These are phyloP conservation scores for Pocillopora meandrina DNA, from an alignment of 92 coral and sea anemone genomes.

Conservation along the genomic window DNA sequence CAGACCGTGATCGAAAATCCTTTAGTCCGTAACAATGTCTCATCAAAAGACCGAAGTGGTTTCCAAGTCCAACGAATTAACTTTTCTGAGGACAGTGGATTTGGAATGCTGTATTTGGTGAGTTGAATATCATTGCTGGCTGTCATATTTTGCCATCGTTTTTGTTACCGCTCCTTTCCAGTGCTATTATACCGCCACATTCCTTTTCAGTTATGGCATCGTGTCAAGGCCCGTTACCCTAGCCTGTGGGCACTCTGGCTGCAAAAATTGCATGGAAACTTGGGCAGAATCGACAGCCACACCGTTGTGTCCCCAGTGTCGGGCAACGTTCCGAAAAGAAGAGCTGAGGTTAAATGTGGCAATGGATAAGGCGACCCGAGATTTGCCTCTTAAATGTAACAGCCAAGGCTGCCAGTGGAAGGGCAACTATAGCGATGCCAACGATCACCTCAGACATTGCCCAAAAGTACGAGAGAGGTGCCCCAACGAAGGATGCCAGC, in stretches of 20 bases:
- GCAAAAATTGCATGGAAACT: neutral
- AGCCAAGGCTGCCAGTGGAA: conserved; percentile 7
- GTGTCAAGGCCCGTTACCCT: neutral
- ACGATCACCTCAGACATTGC: neutral
- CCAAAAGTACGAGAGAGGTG: neutral
- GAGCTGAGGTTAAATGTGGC: neutral
- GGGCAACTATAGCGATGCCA: neutral
- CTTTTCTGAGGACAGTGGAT: conserved; percentile 4
- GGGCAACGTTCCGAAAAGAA: neutral
- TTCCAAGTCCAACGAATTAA: too few relatives aligned
- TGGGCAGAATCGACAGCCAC: neutral
- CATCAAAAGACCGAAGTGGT: too few relatives aligned
- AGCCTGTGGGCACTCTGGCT: conserved; percentile 1
- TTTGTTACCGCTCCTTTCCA: neutral
- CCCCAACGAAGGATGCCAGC: neutral
- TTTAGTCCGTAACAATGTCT: too few relatives aligned
- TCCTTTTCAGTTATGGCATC: neutral
- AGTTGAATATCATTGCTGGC: neutral
- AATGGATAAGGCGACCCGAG: neutral
- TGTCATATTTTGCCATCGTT: neutral
- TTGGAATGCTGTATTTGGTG: conserved; percentile 1
- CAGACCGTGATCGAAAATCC: too few relatives aligned
- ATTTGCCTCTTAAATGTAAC: neutral
- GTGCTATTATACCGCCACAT: neutral
- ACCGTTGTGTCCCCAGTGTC: neutral